Conservation (phyloP, 2,888 invertebrate genomes). For the Gastrophysa polygoni region DNA sequence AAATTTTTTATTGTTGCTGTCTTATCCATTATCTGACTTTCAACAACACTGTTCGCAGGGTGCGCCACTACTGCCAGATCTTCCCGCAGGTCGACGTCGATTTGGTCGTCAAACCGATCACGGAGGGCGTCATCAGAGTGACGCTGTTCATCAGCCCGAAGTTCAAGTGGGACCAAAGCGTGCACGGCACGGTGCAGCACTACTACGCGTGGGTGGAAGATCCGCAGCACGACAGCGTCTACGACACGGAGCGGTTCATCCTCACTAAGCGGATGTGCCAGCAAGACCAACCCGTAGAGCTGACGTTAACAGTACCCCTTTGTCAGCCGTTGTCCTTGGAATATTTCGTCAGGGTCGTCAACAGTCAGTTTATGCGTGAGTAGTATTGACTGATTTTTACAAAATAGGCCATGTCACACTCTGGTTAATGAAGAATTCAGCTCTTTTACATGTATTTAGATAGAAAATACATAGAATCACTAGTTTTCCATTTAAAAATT, state of each 20-base stretch:
- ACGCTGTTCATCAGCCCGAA: conserved; percentile 78
- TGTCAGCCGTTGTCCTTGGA: conserved; percentile 89
- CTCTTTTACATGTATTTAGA: too few species aligned
- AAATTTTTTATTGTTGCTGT: too few species aligned
- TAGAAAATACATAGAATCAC: too few species aligned
- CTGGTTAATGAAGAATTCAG: too few species aligned
- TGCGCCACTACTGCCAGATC: conserved; percentile 84
- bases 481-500: too few species aligned
- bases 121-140: conserved; percentile 86
- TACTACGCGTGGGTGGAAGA: conserved; percentile 99
- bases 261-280: conserved; percentile 65
- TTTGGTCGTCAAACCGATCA: conserved; percentile 91
- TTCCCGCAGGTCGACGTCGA: conserved; percentile 85
- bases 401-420: too few species aligned
- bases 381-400: conserved; percentile 20
- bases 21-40: too few species aligned
- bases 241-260: conserved; percentile 93
- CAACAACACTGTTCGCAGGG: conserved; percentile 51
- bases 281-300: conserved; percentile 73
- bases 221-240: conserved; percentile 90
- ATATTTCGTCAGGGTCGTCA: conserved; percentile 86
- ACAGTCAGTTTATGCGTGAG: conserved; percentile 79
- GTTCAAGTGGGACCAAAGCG: conserved; percentile 84
- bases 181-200: conserved; percentile 81
- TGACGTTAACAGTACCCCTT: conserved; percentile 95